These are phyloP conservation scores for Centroberyx gerrardi DNA, from an alignment of 2,797 vertebrate species.

Conservation along the genomic window DNA sequence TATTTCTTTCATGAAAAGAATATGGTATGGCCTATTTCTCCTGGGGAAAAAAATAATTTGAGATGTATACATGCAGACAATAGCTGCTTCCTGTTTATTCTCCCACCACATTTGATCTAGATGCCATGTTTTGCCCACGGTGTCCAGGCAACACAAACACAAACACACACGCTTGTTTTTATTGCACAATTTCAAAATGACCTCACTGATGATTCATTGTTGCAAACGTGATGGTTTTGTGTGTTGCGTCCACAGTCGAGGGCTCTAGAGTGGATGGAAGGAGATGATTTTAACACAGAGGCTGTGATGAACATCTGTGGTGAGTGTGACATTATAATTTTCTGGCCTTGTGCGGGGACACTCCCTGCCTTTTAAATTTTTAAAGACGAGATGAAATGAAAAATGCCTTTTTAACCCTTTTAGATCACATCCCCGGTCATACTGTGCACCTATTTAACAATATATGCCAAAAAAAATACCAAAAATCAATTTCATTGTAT, in stretches of 20 bases:
- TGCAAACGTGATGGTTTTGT: slow-evolving; percentile 1
- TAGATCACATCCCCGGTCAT: too few relatives aligned
- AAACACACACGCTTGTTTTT: background rate
- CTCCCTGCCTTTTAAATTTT: background rate
- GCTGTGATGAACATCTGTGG: slow-evolving; percentile 87
- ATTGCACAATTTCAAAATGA: background rate
- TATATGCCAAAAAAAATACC: too few relatives aligned
- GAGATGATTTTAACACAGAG: slow-evolving; percentile 85
- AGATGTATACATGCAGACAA: slow-evolving; percentile 26
- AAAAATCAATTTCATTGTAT: too few relatives aligned
- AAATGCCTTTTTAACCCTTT: too few relatives aligned
- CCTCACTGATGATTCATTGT: background rate
- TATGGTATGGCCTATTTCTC: slow-evolving; percentile 40
- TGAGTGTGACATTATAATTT: slow-evolving; percentile 67
- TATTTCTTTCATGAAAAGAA: slow-evolving; percentile 12
- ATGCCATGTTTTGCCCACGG: slow-evolving; percentile 79
- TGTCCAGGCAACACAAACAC: slow-evolving; percentile 78
- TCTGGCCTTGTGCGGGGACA: background rate
- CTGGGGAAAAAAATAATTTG: background rate
- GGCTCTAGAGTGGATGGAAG: slow-evolving; percentile 81
- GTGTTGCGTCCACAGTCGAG: slow-evolving; percentile 65
- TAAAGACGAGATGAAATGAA: too few relatives aligned
- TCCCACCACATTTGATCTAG: slow-evolving; percentile 80
- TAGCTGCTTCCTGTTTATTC: slow-evolving; percentile 53
- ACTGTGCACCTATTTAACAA: too few relatives aligned